phyloP scores from a whole-genome alignment of 2,888 invertebrate genomes.

The Netelia fuscicornis region DNA sequence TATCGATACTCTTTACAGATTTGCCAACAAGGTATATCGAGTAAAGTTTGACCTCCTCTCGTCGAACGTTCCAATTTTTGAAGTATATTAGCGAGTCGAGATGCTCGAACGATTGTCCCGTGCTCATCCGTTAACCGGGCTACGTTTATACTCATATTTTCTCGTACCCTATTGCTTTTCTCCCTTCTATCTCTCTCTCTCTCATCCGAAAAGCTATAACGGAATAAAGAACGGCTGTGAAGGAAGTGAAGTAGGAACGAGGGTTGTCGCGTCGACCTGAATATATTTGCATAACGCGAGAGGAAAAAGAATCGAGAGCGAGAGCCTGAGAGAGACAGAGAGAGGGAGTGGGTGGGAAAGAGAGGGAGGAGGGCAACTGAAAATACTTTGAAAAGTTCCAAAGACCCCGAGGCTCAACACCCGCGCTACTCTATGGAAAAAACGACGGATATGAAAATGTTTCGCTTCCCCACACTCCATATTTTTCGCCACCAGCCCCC shows the following conservation, averaged over 20 bases:
- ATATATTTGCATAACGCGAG: conserved; percentile 71
- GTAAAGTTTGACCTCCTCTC: background rate
- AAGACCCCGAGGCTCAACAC: conserved; percentile 56
- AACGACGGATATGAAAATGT: conserved; percentile 69
- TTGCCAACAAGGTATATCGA: background rate
- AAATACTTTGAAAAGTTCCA: conserved; percentile 65
- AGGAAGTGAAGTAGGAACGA: conserved; percentile 55
- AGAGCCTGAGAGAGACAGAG: background rate
- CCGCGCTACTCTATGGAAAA: conserved; percentile 64
- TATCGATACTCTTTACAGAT: background rate
- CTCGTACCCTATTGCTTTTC: conserved; percentile 50
- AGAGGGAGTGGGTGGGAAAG: conserved; percentile 43
- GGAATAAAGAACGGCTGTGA: conserved; percentile 51
- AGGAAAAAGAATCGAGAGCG: conserved; percentile 24
- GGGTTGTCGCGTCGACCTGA: conserved; percentile 65
- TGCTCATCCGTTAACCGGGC: conserved; percentile 46
- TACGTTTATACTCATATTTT: conserved; percentile 61
- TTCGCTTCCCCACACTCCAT: conserved; percentile 50
- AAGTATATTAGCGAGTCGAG: conserved; percentile 47
- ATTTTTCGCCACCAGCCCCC: conserved; percentile 3
- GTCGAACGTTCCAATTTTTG: conserved; percentile 41
- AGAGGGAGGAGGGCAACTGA: conserved; percentile 45
- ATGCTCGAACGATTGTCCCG: conserved; percentile 49
- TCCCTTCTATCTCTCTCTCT: conserved; percentile 15
- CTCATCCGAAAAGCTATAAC: conserved; percentile 46